Base-by-base conservation (phyloP, 2,888 invertebrate species). In the Andrena marginata region DNA sequence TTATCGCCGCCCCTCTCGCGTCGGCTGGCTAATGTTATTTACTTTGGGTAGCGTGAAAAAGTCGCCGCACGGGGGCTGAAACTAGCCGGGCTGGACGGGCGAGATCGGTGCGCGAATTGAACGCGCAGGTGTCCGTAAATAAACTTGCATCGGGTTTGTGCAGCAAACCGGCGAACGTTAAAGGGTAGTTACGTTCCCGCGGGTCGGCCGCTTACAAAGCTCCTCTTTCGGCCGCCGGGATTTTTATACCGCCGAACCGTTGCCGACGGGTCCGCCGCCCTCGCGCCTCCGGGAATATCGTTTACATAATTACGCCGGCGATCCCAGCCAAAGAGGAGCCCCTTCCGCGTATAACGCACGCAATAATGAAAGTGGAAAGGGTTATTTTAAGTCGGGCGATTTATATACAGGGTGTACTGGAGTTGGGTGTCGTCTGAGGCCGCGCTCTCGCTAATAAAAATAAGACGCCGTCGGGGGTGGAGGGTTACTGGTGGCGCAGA, bases 51-150 rank as follows among this genome's bases (percentile, higher is more conserved):
- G 42, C 54, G 51, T 69, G 35, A 67, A 62, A 76, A 26, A 42
- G 42, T 42, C 42, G 42, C 42, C 42, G 1, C 42, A 42, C 13
- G 16, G 42, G 13, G 42, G 42, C 16, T 42, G 42, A 42, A 42
- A 16, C 59, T 10, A 33, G 8, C 60, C 16, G 60, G 31, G 75
- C 60, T 63, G 56, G 69, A 54, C 68, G 59, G 81, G 85, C 76
- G 82, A 88, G 88, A 89, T 87, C 89, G 73, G 85, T 78, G 84
- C 85, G 69, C 84, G 85, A 82, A 88, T 80, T 82, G 85, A 85
- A 77, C 82, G 84, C 82, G 89, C 89, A 90, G 89, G 88, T 90
- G 89, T 90, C 90, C 90, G 90, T 90, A 89, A 90, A 91, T 91
- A 91, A 90, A 91, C 88, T 88, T 86, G 88, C 85, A 88, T 84